A percentile compares a stretch with the other conserved stretches of the same genome.
Evolutionary conservation across 2,888 invertebrate species (phyloP).

Genomic region (Coleophora flavipennella): DNA sequence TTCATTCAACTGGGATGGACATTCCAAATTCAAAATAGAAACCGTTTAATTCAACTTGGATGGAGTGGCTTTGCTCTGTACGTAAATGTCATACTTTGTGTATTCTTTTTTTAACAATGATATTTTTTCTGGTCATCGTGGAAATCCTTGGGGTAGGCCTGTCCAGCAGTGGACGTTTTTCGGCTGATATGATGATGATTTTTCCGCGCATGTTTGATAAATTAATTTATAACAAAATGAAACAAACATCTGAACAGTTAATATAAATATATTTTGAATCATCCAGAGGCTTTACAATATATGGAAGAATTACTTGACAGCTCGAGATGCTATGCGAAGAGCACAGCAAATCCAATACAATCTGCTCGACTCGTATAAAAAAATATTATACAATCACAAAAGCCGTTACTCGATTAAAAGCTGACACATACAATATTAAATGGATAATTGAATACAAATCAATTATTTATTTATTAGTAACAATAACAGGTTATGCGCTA

Average conservation of each 20-base stretch:
- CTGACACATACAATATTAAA: constrained; percentile 14
- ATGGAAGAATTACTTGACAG: constrained; percentile 66
- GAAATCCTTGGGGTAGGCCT: too few relatives aligned
- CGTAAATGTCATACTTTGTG: too few relatives aligned
- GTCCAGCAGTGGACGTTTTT: too few relatives aligned
- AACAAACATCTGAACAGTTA: constrained; percentile 68
- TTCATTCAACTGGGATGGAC: too few relatives aligned
- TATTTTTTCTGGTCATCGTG: too few relatives aligned
- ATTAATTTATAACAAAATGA: constrained; percentile 50
- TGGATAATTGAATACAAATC: constrained; percentile 15
- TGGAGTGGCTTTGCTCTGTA: too few relatives aligned
- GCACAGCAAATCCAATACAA: constrained; percentile 28
- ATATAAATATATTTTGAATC: constrained; percentile 74
- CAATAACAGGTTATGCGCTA: constrained; percentile 30
- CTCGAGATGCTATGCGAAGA: constrained; percentile 27
- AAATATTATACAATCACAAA: constrained; percentile 33
- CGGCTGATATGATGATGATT: too few relatives aligned
- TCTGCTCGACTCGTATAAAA: constrained; percentile 32
- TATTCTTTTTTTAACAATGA: too few relatives aligned
- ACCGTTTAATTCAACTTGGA: too few relatives aligned
- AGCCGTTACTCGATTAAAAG: constrained; percentile 31
- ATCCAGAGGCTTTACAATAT: constrained; percentile 73
- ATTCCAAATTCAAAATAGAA: too few relatives aligned
- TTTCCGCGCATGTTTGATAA: too few relatives aligned
- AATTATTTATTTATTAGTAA: constrained; percentile 21